Evolutionary conservation across 2,888 invertebrate genomes (phyloP), one percentile per base, ranked within the genome.

Genomic region (Trypoxylon attenuatum): DNA sequence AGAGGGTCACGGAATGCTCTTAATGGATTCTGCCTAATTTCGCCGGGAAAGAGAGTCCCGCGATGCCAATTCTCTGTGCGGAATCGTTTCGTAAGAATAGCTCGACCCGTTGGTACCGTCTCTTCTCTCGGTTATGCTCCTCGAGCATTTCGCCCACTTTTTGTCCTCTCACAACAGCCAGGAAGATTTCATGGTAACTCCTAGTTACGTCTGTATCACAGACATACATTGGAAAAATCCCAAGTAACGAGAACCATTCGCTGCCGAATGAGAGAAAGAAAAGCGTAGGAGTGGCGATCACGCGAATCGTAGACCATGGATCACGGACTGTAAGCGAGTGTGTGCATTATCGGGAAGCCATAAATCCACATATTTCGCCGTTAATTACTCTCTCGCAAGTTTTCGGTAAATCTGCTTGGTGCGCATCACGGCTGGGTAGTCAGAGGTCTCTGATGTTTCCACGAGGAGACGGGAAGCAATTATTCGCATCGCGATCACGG

Each of bases 401-500:
- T 57, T 59, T 71, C 57, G 42, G 57, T 18, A 61, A 66, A 67
- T 65, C 63, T 39, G 45, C 42, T 52, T 33, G 55, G 3, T 18
- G 42, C 25, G 19, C 45, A 16, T 33, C 55, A 53, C 50, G 72
- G 62, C 55, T 47, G 68, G 63, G 50, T 64, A 61, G 62, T 75
- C 61, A 63, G 56, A 66, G 58, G 47, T 63, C 60, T 66, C 69
- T 69, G 72, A 46, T 66, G 69, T 63, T 65, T 63, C 50, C 54
- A 61, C 66, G 55, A 67, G 76, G 73, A 77, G 73, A 77, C 77
- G 77, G 78, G 71, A 76, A 82, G 83, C 81, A 84, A 84, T 84
- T 83, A 84, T 82, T 79, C 83, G 82, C 72, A 73, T 78, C 76
- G 82, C 77, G 77, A 83, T 84, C 79, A 78, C 69, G 75, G 77